These are phyloP conservation scores for Drosophila ogumai DNA, from an alignment of 1,140 invertebrate species.

Conservation along the genomic window DNA sequence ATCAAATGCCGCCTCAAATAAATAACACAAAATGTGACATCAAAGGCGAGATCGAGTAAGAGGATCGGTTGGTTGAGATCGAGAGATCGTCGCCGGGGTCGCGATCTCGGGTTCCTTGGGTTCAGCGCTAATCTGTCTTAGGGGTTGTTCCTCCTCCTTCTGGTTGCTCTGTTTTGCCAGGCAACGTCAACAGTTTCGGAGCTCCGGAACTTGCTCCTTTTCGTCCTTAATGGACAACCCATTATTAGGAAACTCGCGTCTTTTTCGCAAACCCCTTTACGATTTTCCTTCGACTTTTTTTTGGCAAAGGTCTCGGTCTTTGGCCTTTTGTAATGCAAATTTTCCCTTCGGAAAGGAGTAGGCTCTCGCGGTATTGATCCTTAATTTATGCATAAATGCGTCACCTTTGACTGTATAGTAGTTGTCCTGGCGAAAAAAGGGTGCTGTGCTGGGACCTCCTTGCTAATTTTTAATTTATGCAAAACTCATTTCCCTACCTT, in stretches of 20 bases:
- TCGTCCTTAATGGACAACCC: conserved; percentile 78
- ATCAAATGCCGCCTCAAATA: conserved; percentile 80
- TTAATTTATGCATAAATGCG: conserved; percentile 83
- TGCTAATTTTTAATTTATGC: conserved; percentile 83
- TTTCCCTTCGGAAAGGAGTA: conserved; percentile 28
- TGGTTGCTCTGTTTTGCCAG: conserved; percentile 61
- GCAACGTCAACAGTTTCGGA: conserved; percentile 66
- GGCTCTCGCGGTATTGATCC: conserved; percentile 76
- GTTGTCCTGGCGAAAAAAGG: conserved; percentile 3
- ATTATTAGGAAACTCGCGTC: conserved; percentile 67
- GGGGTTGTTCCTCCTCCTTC: conserved; percentile 62
- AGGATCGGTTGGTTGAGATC: conserved; percentile 40
- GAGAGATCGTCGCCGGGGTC: conserved; percentile 45
- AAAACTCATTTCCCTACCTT: conserved; percentile 65
- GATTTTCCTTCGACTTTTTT: conserved; percentile 22
- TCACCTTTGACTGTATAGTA: conserved; percentile 62
- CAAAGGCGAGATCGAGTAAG: conserved; percentile 44
- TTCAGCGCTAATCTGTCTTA: conserved; percentile 56
- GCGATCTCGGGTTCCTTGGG: conserved; percentile 32
- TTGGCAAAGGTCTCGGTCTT: conserved; percentile 46
- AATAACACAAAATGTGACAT: conserved; percentile 79
- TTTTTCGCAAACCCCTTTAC: conserved; percentile 65
- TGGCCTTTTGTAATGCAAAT: conserved; percentile 73
- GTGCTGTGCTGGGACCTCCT: conserved; percentile 43
- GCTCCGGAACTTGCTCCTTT: conserved; percentile 58